phyloP scores from a whole-genome alignment of 2,888 invertebrate genomes.

The Adineta ricciae region DNA sequence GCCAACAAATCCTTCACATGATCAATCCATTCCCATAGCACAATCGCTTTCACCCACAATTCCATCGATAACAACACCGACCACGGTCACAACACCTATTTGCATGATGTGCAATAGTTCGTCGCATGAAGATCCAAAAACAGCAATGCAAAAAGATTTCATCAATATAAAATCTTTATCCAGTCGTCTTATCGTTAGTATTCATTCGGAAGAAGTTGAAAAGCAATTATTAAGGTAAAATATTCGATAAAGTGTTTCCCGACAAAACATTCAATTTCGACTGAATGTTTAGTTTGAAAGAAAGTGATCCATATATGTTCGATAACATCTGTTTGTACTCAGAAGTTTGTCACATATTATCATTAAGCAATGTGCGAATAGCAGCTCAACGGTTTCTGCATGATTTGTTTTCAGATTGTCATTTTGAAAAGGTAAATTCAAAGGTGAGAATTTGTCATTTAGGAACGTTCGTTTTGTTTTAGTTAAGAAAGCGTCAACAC shows the following conservation, averaged over 20 bases:
- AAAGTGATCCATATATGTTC: conserved; percentile 54
- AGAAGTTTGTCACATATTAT: conserved; percentile 70
- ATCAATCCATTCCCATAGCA: too few relatives aligned
- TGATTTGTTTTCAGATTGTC: conserved; percentile 77
- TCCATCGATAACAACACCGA: too few relatives aligned
- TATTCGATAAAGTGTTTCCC: background rate
- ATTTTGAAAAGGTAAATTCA: conserved; percentile 55
- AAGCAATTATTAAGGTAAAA: background rate
- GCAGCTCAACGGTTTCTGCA: conserved; percentile 76
- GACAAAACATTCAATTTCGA: background rate
- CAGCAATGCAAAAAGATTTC: background rate
- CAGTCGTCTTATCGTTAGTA: background rate
- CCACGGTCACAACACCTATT: background rate
- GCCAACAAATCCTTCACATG: too few relatives aligned
- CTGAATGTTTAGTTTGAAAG: conserved; percentile 50
- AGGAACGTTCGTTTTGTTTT: too few relatives aligned
- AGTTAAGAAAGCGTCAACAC: too few relatives aligned
- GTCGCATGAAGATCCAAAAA: background rate
- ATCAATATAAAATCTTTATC: background rate
- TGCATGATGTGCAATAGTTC: background rate
- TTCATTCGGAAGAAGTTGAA: background rate
- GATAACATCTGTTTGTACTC: conserved; percentile 81
- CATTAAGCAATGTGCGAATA: conserved; percentile 69
- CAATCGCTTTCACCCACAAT: too few relatives aligned
- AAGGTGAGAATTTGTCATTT: too few relatives aligned